Conservation (phyloP, 2,888 invertebrate species). For the Cartodere bifasciata region DNA sequence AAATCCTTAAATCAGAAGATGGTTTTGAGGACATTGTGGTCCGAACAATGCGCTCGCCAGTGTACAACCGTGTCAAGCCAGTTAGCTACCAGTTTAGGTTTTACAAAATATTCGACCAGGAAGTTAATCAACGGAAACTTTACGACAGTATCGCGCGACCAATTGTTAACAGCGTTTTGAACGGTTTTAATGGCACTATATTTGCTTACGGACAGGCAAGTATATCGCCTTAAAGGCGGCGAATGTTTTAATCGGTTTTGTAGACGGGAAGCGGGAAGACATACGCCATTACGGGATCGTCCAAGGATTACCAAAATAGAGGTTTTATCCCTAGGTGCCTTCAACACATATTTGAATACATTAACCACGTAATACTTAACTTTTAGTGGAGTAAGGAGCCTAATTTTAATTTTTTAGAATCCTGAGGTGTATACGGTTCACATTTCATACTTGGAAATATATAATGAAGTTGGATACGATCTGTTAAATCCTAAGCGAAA, state of each 20-base stretch:
- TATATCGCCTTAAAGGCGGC: background rate
- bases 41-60: too few species aligned
- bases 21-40: too few species aligned
- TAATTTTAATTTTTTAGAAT: conserved; percentile 23
- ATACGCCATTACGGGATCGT: conserved; percentile 39
- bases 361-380: conserved; percentile 29
- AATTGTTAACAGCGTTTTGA: conserved; percentile 37
- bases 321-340: conserved; percentile 41
- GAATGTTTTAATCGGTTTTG: conserved; percentile 14
- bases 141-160: conserved; percentile 38
- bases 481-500: conserved; percentile 34
- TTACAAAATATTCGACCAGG: conserved; percentile 35
- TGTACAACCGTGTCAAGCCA: too few species aligned
- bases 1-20: too few species aligned
- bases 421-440: conserved; percentile 31
- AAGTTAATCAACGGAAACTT: conserved; percentile 31
- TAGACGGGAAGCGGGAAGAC: conserved; percentile 46
- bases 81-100: too few species aligned
- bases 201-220: conserved; percentile 44
- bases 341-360: conserved; percentile 35
- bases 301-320: conserved; percentile 31
- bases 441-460: conserved; percentile 43
- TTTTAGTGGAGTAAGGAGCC: conserved; percentile 3
- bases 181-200: conserved; percentile 43
- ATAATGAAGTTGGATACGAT: conserved; percentile 43